These are phyloP conservation scores for Eospalax fontanierii DNA, from an alignment of 2,797 vertebrate species.

Conservation along the genomic window DNA sequence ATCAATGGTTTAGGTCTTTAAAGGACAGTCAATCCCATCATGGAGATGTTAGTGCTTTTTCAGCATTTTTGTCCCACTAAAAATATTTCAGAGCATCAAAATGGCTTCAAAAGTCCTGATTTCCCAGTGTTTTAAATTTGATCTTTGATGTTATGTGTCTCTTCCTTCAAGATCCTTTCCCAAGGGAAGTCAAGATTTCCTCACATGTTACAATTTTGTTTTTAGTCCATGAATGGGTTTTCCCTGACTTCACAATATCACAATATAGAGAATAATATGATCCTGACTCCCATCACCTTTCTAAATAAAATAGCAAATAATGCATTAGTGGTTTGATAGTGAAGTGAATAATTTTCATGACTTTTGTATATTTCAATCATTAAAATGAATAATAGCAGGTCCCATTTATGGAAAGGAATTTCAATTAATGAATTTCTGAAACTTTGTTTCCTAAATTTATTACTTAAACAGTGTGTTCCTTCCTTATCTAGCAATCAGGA, in stretches of 20 bases:
- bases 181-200: background rate
- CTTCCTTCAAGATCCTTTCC: background rate
- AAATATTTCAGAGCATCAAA: background rate
- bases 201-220: background rate
- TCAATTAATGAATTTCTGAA: background rate
- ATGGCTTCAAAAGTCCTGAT: background rate
- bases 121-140: background rate
- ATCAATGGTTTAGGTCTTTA: background rate
- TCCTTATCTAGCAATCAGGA: background rate
- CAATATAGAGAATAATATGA: background rate
- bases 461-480: background rate
- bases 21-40: background rate
- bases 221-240: background rate
- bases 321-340: background rate
- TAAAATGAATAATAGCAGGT: background rate
- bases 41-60: background rate
- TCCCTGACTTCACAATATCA: background rate
- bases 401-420: background rate
- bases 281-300: background rate
- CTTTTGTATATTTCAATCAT: background rate
- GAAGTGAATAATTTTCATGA: constrained; percentile 21
- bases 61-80: background rate
- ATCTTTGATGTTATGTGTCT: background rate
- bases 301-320: background rate
- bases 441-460: background rate